Conservation (phyloP, 2,113 vertebrate species). For the Rousettus leschenaultii region DNA sequence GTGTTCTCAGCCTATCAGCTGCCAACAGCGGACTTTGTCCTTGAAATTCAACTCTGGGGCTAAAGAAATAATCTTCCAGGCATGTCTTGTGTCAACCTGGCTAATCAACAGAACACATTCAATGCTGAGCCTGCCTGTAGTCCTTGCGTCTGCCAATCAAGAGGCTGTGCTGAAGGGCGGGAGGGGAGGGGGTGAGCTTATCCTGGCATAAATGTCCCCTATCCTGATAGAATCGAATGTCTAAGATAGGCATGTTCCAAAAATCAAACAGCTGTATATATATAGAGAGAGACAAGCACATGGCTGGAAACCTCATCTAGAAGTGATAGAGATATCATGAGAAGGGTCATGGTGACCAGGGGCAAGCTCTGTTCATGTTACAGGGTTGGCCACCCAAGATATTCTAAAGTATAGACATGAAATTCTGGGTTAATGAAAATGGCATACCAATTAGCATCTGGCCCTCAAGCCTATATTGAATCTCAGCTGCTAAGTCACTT, state of each 20-base stretch:
- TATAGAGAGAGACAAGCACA: background rate
- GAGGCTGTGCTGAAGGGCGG: background rate
- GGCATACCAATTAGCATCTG: constrained; percentile 48
- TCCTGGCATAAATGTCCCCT: background rate
- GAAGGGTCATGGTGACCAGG: background rate
- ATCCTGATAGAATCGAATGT: background rate
- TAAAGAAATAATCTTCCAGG: constrained; percentile 58
- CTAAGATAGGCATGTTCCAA: background rate
- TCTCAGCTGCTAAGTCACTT: constrained; percentile 49
- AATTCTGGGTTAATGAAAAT: constrained; percentile 29
- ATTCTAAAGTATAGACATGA: constrained; percentile 45
- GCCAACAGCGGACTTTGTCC: constrained; percentile 68
- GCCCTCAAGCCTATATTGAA: constrained; percentile 36
- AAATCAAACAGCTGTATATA: background rate
- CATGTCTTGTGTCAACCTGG: constrained; percentile 47
- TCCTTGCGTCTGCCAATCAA: background rate
- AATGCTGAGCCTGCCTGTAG: background rate
- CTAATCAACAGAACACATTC: constrained; percentile 39
- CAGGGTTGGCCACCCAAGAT: constrained; percentile 32
- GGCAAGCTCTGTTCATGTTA: constrained; percentile 47
- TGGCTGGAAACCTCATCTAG: background rate
- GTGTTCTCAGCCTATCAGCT: constrained; percentile 46
- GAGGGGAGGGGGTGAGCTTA: background rate
- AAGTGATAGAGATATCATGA: background rate
- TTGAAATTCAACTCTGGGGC: constrained; percentile 66